Conservation (phyloP, 2,797 vertebrate species). For the Ciconia nigra region DNA sequence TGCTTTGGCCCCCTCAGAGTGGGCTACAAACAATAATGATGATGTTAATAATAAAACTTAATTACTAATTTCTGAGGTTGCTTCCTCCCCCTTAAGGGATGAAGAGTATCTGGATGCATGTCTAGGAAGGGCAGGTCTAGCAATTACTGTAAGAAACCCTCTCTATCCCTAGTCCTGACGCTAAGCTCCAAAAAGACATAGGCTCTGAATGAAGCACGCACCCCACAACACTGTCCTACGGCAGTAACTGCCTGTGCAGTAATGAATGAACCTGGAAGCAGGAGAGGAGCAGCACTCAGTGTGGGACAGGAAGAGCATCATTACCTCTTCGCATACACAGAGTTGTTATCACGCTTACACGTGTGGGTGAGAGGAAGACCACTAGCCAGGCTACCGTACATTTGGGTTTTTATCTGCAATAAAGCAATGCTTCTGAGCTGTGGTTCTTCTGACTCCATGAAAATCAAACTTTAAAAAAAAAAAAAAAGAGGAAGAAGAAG, state of each 20-base stretch:
- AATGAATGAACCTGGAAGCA: neutral
- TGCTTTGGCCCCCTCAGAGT: neutral
- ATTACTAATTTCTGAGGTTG: neutral
- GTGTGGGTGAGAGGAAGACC: neutral
- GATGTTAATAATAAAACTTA: neutral
- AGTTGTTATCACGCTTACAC: neutral
- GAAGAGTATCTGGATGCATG: too few relatives aligned
- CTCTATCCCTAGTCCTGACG: neutral
- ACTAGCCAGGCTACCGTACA: neutral
- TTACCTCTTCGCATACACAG: accelerated
- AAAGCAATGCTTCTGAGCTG: neutral
- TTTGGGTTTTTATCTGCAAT: neutral
- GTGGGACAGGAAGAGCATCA: neutral
- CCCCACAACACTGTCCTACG: neutral
- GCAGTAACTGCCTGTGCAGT: neutral
- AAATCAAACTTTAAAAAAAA: neutral
- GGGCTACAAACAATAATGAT: neutral
- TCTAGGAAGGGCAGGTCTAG: neutral
- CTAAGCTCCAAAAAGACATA: neutral
- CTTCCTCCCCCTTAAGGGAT: neutral
- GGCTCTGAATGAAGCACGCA: neutral
- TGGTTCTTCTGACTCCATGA: neutral
- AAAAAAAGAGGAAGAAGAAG: too few relatives aligned
- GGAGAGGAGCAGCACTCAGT: neutral
- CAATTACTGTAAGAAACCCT: neutral